Evolutionary conservation across 2,888 invertebrate genomes (phyloP).

Genomic region (Piscicola geometra): DNA sequence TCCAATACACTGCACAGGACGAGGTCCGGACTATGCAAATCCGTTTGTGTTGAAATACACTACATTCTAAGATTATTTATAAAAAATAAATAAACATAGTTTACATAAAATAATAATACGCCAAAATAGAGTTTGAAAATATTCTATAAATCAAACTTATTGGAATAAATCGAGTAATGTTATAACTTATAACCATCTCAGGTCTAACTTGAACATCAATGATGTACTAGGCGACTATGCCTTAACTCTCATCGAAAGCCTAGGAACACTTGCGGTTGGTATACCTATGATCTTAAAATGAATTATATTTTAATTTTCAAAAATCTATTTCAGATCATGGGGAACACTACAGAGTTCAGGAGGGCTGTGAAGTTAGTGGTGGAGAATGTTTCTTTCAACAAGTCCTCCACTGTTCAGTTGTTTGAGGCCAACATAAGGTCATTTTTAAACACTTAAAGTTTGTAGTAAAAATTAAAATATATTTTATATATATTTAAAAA

Average conservation of each 20-base stretch:
- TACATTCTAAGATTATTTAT: not conserved
- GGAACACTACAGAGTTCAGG: conserved; percentile 62
- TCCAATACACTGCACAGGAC: conserved; percentile 63
- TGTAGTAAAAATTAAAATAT: not conserved
- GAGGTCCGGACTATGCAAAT: conserved; percentile 63
- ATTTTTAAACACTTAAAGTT: not conserved
- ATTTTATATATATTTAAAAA: not conserved
- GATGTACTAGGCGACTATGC: conserved; percentile 65
- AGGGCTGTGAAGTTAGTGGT: conserved; percentile 61
- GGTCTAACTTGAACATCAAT: conserved; percentile 66
- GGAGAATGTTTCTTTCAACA: conserved; percentile 62
- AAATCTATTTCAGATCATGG: conserved; percentile 56
- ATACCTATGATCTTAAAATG: not conserved
- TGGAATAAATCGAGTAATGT: too few relatives aligned
- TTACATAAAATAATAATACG: not conserved
- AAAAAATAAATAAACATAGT: conserved; percentile 15
- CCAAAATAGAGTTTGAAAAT: not conserved
- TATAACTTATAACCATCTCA: conserved; percentile 48
- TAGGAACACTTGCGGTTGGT: conserved; percentile 62
- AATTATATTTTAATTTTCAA: not conserved
- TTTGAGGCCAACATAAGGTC: conserved; percentile 66
- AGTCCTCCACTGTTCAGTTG: conserved; percentile 63
- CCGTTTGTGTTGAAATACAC: conserved; percentile 58
- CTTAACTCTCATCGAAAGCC: conserved; percentile 62
- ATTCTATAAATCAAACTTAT: too few relatives aligned